Conservation (phyloP, 1,140 invertebrate species). For the Cephus cinctus region DNA sequence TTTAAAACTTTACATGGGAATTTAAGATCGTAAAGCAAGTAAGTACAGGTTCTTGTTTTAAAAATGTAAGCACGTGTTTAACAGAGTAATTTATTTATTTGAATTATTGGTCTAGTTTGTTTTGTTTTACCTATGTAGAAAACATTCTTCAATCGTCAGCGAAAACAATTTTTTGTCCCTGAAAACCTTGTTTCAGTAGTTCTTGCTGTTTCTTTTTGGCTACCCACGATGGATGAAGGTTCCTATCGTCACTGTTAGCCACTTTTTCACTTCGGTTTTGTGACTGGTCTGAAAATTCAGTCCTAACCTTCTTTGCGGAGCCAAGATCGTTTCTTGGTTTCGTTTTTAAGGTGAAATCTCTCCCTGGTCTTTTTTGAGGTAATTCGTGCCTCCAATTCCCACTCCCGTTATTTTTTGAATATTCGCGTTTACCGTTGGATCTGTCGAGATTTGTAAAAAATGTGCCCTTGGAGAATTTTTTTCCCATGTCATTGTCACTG, state of each 20-base stretch:
- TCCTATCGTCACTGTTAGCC: too few species aligned
- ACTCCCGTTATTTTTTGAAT: not conserved
- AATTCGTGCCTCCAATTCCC: too few species aligned
- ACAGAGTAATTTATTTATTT: not conserved
- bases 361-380: too few species aligned
- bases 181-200: conserved; percentile 38
- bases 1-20: too few species aligned
- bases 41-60: too few species aligned
- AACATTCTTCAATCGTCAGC: conserved; percentile 23
- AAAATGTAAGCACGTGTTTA: too few species aligned
- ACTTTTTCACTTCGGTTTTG: conserved; percentile 3
- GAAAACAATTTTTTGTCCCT: conserved; percentile 48
- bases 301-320: not conserved
- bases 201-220: conserved; percentile 47
- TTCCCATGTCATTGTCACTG: not conserved
- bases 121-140: too few species aligned
- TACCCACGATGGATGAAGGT: conserved; percentile 54
- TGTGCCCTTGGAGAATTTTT: not conserved
- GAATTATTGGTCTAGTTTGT: too few species aligned
- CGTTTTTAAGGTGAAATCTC: too few species aligned
- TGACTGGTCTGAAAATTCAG: not conserved
- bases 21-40: too few species aligned
- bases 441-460: too few species aligned
- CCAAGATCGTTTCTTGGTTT: not conserved
- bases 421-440: too few species aligned